Evolutionary conservation across 1,140 invertebrate species (phyloP).

Genomic region (Drosophila varians): DNA sequence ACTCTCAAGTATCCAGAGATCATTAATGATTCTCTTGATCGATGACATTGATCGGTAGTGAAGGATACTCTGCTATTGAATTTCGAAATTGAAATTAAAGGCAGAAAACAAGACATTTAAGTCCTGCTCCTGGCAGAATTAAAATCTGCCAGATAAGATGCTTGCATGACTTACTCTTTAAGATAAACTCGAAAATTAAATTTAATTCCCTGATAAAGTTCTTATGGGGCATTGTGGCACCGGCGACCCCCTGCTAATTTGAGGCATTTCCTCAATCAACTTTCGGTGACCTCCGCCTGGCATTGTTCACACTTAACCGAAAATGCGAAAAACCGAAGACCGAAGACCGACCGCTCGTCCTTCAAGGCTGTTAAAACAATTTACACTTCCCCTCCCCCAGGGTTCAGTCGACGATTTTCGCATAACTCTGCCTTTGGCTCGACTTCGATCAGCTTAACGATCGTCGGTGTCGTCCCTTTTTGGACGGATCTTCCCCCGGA

Average conservation of each 20-base stretch:
- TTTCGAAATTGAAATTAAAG: neutral
- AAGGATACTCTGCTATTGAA: conserved; percentile 3
- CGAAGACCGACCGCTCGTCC: conserved; percentile 57
- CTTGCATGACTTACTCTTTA: neutral
- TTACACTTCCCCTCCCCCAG: conserved; percentile 51
- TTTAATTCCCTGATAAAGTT: conserved; percentile 20
- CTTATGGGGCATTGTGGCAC: neutral
- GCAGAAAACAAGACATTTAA: neutral
- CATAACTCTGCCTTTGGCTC: conserved; percentile 48
- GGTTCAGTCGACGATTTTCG: conserved; percentile 7
- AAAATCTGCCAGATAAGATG: neutral
- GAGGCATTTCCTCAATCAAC: conserved; percentile 44
- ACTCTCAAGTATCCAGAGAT: conserved; percentile 4
- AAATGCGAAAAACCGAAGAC: conserved; percentile 23
- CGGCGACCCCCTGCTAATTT: conserved; percentile 39
- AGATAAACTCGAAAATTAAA: conserved; percentile 3
- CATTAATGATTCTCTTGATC: conserved; percentile 3
- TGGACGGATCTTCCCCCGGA: conserved; percentile 4
- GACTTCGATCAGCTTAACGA: conserved; percentile 60
- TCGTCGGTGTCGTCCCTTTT: conserved; percentile 64
- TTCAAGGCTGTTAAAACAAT: conserved; percentile 80
- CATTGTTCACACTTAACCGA: conserved; percentile 55
- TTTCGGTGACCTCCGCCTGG: conserved; percentile 52
- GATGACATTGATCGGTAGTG: conserved; percentile 6
- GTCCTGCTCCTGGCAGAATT: neutral